phyloP scores from a whole-genome alignment of 1,140 invertebrate genomes.

The Drosophila ironensis region DNA sequence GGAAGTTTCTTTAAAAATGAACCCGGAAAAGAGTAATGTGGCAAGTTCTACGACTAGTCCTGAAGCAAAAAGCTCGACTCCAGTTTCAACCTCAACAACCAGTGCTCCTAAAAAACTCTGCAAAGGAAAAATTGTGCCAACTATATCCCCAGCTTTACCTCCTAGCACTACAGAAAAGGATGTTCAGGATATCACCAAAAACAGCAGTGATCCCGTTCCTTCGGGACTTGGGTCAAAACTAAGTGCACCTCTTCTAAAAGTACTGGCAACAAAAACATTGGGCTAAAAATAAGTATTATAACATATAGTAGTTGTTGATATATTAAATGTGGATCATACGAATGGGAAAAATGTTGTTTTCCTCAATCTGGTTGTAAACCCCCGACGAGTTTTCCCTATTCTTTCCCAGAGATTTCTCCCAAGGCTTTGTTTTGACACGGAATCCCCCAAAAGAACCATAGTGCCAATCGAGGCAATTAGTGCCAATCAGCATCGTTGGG shows the following conservation, averaged over 20 bases:
- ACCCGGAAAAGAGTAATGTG: too few relatives aligned
- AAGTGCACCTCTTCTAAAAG: background rate
- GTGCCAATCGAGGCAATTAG: constrained; percentile 42
- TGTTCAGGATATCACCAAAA: background rate
- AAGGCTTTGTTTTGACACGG: constrained; percentile 11
- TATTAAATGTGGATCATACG: background rate
- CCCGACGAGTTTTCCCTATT: constrained; percentile 10
- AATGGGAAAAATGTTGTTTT: background rate
- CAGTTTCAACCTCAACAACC: too few relatives aligned
- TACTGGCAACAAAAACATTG: background rate
- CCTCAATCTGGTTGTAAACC: background rate
- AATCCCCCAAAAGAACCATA: constrained; percentile 4
- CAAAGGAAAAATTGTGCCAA: background rate
- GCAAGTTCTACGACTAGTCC: too few relatives aligned
- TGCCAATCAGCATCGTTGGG: constrained; percentile 50
- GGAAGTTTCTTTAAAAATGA: too few relatives aligned
- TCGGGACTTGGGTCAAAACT: background rate
- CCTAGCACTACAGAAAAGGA: background rate
- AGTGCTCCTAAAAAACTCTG: background rate
- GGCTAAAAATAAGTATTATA: constrained; percentile 14
- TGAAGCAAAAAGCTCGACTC: too few relatives aligned
- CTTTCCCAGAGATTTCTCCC: constrained; percentile 7
- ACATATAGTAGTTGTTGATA: background rate
- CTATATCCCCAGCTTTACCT: background rate
- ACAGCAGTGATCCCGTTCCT: background rate